These are phyloP conservation scores for Anas platyrhynchos DNA, from an alignment of 2,113 vertebrate genomes.

Conservation along the genomic window DNA sequence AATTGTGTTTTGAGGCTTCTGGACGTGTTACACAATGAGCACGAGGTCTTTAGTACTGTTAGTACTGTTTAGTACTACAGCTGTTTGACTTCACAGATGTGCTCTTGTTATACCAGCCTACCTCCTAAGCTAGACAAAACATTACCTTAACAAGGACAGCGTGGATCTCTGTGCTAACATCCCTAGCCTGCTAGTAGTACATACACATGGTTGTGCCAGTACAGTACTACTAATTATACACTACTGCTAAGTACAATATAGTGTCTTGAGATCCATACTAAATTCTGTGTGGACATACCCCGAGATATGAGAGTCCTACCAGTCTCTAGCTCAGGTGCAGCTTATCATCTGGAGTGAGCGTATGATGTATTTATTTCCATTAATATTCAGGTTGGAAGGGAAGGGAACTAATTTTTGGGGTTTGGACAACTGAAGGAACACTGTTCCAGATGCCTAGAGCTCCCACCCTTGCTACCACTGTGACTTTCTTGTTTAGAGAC, in stretches of 20 bases:
- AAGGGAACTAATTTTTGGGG: background rate
- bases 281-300: background rate
- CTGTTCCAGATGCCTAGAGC: background rate
- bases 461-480: background rate
- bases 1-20: background rate
- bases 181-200: background rate
- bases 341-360: background rate
- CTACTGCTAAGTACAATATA: background rate
- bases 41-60: background rate
- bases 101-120: background rate
- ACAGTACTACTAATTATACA: background rate
- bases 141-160: background rate
- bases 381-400: background rate
- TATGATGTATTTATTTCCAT: conserved; percentile 10
- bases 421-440: background rate
- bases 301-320: background rate
- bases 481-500: conserved; percentile 20
- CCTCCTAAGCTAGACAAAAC: background rate
- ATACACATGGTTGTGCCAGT: background rate
- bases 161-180: background rate
- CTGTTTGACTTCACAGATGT: background rate
- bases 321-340: background rate
- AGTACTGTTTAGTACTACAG: background rate
- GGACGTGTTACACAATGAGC: background rate
- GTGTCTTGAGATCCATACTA: background rate